Percentiles rank a stretch among this genome's conserved stretches.
These are phyloP conservation scores for Gasteruption jaculator DNA, from an alignment of 2,888 invertebrate genomes.

Conservation along the genomic window DNA sequence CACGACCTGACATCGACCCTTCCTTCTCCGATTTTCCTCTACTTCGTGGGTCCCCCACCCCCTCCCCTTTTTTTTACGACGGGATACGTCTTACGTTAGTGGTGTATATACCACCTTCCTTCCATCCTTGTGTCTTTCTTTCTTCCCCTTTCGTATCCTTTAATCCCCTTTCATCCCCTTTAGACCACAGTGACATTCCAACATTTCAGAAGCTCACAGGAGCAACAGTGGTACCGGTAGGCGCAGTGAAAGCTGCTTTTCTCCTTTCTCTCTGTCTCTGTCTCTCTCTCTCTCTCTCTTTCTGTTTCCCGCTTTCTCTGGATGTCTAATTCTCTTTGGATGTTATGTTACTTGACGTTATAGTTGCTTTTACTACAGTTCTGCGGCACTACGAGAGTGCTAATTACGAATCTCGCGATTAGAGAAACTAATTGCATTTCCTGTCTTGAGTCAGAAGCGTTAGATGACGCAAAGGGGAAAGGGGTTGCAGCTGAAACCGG, in stretches of 20 bases:
- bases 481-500: no score
- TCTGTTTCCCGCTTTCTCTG: not conserved
- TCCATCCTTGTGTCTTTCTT: not conserved
- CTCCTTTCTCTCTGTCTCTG: not conserved
- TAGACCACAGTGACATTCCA: not conserved
- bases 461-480: no score
- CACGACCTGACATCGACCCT: conserved; percentile 31
- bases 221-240: not conserved
- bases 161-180: not conserved
- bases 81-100: not conserved
- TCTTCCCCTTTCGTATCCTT: not conserved
- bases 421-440: no score
- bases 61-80: not conserved
- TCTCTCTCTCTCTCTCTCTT: not conserved
- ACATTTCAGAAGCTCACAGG: not conserved
- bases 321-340: not conserved
- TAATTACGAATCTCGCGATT: no score
- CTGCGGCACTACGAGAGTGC: no score
- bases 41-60: no score
- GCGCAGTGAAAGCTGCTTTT: conserved; percentile 7
- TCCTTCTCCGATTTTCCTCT: no score
- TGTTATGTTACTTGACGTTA: no score
- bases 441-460: no score
- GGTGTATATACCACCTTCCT: not conserved
- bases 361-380: no score